These are phyloP conservation scores for Lepidostoma basale DNA, from an alignment of 1,140 invertebrate genomes.

Conservation along the genomic window DNA sequence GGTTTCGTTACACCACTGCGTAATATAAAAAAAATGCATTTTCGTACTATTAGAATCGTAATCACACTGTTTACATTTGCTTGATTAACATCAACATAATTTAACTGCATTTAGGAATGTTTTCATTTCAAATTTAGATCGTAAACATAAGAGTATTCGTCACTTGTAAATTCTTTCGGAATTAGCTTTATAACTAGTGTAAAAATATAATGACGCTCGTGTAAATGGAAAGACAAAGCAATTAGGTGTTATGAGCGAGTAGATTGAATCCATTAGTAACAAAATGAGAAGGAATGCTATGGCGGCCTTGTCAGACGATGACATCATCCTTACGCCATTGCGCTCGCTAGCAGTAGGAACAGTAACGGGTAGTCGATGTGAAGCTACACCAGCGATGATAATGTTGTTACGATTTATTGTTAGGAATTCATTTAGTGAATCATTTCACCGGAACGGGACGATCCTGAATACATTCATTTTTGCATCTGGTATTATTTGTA, in stretches of 20 bases:
- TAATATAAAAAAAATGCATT: too few relatives aligned
- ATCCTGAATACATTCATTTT: background rate
- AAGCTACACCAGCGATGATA: background rate
- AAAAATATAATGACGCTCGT: too few relatives aligned
- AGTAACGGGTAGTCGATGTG: background rate
- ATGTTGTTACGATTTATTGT: background rate
- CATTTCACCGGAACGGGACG: background rate
- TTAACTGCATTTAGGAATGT: too few relatives aligned
- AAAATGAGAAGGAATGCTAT: constrained; percentile 24
- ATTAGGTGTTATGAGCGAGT: background rate
- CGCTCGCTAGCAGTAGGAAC: background rate
- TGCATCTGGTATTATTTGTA: background rate
- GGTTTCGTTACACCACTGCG: too few relatives aligned
- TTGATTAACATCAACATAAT: too few relatives aligned
- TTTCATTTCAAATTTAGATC: too few relatives aligned
- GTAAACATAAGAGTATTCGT: too few relatives aligned
- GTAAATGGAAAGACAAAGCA: background rate
- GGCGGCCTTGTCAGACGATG: constrained; percentile 26
- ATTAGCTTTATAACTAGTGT: too few relatives aligned
- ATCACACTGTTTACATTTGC: too few relatives aligned
- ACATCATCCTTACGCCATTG: constrained; percentile 32
- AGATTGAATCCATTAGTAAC: constrained; percentile 12
- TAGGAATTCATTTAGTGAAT: background rate
- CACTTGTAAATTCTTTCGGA: too few relatives aligned
- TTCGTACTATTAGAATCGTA: too few relatives aligned